These are phyloP conservation scores for Cichladusa arquata DNA, from an alignment of 2,113 vertebrate genomes.

Conservation along the genomic window DNA sequence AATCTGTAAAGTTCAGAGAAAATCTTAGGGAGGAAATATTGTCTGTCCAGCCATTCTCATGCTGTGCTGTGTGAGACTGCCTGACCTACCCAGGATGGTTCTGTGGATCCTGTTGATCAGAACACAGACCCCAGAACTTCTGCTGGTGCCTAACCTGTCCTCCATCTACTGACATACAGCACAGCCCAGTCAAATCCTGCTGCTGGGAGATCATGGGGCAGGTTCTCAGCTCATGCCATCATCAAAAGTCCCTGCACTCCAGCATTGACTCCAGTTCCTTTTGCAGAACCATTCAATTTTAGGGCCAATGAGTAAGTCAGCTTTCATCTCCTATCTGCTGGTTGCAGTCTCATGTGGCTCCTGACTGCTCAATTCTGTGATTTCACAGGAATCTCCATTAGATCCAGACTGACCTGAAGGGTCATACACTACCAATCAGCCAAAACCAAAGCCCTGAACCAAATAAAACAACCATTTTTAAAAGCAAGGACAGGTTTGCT, in stretches of 20 bases:
- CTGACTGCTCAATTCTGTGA: neutral
- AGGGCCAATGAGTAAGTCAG: neutral
- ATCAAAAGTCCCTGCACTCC: neutral
- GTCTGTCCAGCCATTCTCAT: neutral
- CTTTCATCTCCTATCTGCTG: neutral
- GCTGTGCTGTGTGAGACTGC: neutral
- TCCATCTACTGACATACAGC: neutral
- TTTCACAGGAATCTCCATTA: neutral
- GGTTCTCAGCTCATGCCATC: neutral
- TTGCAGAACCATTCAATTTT: neutral
- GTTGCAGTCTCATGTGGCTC: neutral
- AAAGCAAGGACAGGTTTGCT: conserved; percentile 27
- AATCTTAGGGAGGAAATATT: neutral
- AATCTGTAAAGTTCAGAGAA: neutral
- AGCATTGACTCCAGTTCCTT: conserved; percentile 13
- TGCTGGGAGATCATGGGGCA: neutral
- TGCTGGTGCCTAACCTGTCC: neutral
- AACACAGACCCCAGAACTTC: neutral
- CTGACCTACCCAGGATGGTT: neutral
- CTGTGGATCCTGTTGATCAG: neutral
- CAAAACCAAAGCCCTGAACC: neutral
- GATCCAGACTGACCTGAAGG: neutral
- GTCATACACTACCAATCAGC: neutral
- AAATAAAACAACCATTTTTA: neutral
- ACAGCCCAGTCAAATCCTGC: neutral